phyloP scores from a whole-genome alignment of 2,888 invertebrate species.

The Aproaerema taeniolella region DNA sequence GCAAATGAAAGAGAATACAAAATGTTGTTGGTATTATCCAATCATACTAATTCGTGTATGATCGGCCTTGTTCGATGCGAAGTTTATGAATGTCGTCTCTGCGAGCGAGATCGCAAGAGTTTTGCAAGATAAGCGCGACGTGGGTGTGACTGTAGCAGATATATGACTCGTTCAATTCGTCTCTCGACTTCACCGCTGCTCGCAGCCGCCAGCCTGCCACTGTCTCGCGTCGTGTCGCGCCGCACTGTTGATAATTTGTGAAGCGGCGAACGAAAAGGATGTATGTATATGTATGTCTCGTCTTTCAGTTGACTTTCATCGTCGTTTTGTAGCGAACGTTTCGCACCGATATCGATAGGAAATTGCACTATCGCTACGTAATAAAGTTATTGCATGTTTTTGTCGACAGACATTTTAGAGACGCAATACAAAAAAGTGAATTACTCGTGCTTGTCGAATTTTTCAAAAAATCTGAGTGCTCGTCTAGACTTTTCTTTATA shows the following conservation, averaged over 20 bases:
- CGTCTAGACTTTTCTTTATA: constrained; percentile 35
- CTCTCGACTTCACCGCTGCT: constrained; percentile 37
- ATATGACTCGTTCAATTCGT: constrained; percentile 47
- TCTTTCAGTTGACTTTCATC: constrained; percentile 78
- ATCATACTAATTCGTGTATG: constrained; percentile 46
- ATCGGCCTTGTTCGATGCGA: constrained; percentile 52
- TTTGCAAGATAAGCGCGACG: constrained; percentile 41
- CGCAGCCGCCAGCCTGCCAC: constrained; percentile 23
- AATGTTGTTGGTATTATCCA: constrained; percentile 31
- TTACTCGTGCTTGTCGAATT: constrained; percentile 21
- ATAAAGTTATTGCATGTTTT: constrained; percentile 58
- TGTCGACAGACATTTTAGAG: constrained; percentile 33
- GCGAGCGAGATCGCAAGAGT: constrained; percentile 59
- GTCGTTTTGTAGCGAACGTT: constrained; percentile 75
- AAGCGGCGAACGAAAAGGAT: constrained; percentile 71
- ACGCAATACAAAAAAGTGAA: constrained; percentile 25
- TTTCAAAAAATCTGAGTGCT: constrained; percentile 25
- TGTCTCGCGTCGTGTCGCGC: constrained; percentile 32
- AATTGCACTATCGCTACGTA: constrained; percentile 73
- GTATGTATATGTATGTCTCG: constrained; percentile 75
- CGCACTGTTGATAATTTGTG: constrained; percentile 66
- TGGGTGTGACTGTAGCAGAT: constrained; percentile 60
- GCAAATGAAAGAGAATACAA: constrained; percentile 45
- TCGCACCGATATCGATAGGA: constrained; percentile 70
- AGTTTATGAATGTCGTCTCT: constrained; percentile 45